phyloP scores from a whole-genome alignment of 2,797 vertebrate species.

The Siniperca undulata region DNA sequence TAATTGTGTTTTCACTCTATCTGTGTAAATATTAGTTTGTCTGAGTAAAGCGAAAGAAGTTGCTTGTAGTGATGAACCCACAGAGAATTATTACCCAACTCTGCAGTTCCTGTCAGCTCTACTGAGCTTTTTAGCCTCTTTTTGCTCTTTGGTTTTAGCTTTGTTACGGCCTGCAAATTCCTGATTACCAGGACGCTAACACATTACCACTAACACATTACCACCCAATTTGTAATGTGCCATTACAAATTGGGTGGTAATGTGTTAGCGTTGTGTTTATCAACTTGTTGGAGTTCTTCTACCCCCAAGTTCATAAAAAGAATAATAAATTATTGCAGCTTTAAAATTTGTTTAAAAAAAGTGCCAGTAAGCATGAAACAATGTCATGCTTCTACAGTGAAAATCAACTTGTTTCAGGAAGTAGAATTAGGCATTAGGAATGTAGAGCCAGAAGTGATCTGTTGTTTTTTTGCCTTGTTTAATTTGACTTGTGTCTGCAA shows the following conservation, averaged over 20 bases:
- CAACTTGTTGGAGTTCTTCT: no score
- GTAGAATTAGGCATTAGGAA: no score
- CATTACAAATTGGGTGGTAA: not conserved
- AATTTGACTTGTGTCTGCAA: not conserved
- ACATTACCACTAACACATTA: no score
- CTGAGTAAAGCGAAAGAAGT: not conserved
- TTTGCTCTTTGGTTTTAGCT: not conserved
- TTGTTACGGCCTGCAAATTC: not conserved
- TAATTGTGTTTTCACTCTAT: not conserved
- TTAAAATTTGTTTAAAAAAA: no score
- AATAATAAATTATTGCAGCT: not conserved
- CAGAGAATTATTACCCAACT: not conserved
- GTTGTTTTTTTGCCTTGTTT: not conserved
- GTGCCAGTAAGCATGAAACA: not conserved
- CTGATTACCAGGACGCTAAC: no score
- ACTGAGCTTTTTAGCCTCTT: not conserved
- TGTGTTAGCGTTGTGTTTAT: not conserved
- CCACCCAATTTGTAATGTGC: no score
- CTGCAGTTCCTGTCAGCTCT: not conserved
- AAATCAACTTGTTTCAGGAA: not conserved
- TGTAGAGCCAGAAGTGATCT: not conserved
- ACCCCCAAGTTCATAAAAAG: not conserved
- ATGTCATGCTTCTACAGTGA: not conserved
- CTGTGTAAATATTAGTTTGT: not conserved
- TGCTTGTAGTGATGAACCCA: no score